phyloP scores from a whole-genome alignment of 2,113 vertebrate species.

The Microtus richardsoni region DNA sequence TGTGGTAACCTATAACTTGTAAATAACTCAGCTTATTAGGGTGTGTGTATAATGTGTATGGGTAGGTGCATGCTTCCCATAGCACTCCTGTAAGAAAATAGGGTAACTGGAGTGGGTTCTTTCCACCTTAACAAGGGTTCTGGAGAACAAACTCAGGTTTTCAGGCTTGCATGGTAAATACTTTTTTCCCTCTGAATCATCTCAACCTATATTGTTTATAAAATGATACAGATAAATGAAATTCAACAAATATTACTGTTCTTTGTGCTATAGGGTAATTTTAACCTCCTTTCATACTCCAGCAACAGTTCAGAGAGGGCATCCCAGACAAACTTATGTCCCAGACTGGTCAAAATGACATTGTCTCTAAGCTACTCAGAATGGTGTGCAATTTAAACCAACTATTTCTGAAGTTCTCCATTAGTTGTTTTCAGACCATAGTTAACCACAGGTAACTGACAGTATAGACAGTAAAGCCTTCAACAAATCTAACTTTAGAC shows the following conservation, averaged over 20 bases:
- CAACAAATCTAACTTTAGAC: neutral
- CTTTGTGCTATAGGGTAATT: neutral
- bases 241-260: neutral
- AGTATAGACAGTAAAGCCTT: too few species aligned
- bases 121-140: neutral
- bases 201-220: neutral
- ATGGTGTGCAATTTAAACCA: neutral
- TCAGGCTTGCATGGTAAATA: neutral
- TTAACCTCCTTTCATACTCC: neutral
- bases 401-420: neutral
- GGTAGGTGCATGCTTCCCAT: neutral
- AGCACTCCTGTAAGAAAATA: neutral
- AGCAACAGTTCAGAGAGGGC: neutral
- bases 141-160: neutral
- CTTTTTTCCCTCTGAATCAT: neutral
- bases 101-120: neutral
- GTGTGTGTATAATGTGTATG: neutral
- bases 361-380: neutral
- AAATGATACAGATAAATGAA: neutral
- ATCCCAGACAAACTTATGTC: neutral
- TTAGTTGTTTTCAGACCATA: neutral
- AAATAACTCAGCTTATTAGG: neutral
- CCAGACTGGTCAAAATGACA: neutral
- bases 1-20: neutral
- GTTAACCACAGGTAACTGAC: too few species aligned